A percentile compares a stretch with the other conserved stretches of the same genome.
Conservation (phyloP, 1,140 invertebrate species). For the Nasonia vitripennis region DNA sequence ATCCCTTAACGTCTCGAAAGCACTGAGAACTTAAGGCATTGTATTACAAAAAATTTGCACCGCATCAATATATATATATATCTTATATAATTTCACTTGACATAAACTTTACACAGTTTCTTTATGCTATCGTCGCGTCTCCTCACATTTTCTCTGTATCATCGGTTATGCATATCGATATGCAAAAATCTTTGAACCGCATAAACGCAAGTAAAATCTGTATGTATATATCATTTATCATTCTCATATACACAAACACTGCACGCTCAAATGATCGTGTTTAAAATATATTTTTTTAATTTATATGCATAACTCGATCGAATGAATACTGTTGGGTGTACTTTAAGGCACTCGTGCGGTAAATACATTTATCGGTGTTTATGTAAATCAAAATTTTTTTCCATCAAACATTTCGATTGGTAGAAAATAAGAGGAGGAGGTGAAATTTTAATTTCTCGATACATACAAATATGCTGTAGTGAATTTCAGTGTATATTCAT, state of each 20-base stretch:
- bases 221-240: constrained; percentile 43
- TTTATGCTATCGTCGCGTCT: background rate
- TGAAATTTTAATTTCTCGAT: constrained; percentile 55
- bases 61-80: constrained; percentile 16
- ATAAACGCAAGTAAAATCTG: constrained; percentile 33
- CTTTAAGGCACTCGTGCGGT: constrained; percentile 68
- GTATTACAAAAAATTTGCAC: constrained; percentile 46
- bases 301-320: constrained; percentile 50
- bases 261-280: constrained; percentile 54
- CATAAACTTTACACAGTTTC: constrained; percentile 23
- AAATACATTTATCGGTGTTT: constrained; percentile 57
- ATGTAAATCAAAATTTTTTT: constrained; percentile 51
- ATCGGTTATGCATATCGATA: constrained; percentile 35
- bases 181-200: background rate
- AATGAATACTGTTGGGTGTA: constrained; percentile 67
- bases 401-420: constrained; percentile 57
- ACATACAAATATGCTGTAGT: constrained; percentile 52
- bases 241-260: constrained; percentile 52
- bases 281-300: constrained; percentile 55
- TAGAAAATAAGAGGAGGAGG: constrained; percentile 53
- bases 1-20: constrained; percentile 42
- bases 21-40: constrained; percentile 53
- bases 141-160: background rate
- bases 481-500: constrained; percentile 43
- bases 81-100: constrained; percentile 30